Percentiles rank a stretch among this genome's conserved stretches.
phyloP scores from a whole-genome alignment of 2,888 invertebrate genomes.

The Apotomis turbidana region DNA sequence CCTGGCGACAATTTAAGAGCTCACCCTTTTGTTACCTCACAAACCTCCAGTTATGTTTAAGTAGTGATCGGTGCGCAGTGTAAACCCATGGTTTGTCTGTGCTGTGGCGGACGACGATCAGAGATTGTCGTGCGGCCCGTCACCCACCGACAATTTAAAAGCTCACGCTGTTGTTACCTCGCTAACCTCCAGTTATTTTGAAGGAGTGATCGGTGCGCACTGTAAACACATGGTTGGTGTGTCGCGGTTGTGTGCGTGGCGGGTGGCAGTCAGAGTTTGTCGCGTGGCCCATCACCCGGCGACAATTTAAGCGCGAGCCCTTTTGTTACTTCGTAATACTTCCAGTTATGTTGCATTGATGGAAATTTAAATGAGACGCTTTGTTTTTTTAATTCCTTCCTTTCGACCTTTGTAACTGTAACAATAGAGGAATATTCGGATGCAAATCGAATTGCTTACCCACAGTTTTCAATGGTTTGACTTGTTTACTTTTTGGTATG shows the following conservation, averaged over 20 bases:
- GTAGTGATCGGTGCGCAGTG: too few species aligned
- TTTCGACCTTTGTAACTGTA: constrained; percentile 29
- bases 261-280: constrained; percentile 53
- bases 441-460: constrained; percentile 18
- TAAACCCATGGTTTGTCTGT: too few species aligned
- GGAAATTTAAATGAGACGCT: constrained; percentile 49
- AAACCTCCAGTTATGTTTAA: too few species aligned
- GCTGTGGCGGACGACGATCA: too few species aligned
- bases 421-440: constrained; percentile 28
- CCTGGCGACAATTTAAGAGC: too few species aligned
- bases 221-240: constrained; percentile 17
- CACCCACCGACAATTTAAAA: too few species aligned
- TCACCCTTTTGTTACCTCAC: too few species aligned
- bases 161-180: too few species aligned
- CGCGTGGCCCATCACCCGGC: constrained; percentile 42
- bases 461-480: neutral
- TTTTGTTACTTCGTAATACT: constrained; percentile 53
- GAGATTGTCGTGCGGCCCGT: too few species aligned
- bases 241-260: constrained; percentile 47
- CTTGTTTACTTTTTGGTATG: neutral
- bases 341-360: constrained; percentile 51
- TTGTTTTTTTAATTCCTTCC: constrained; percentile 44
- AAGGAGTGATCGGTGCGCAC: constrained; percentile 6
- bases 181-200: neutral
- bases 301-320: constrained; percentile 56